A percentile compares a stretch with the other conserved stretches of the same genome.
phyloP scores from a whole-genome alignment of 2,113 vertebrate genomes.

The Pavo muticus region DNA sequence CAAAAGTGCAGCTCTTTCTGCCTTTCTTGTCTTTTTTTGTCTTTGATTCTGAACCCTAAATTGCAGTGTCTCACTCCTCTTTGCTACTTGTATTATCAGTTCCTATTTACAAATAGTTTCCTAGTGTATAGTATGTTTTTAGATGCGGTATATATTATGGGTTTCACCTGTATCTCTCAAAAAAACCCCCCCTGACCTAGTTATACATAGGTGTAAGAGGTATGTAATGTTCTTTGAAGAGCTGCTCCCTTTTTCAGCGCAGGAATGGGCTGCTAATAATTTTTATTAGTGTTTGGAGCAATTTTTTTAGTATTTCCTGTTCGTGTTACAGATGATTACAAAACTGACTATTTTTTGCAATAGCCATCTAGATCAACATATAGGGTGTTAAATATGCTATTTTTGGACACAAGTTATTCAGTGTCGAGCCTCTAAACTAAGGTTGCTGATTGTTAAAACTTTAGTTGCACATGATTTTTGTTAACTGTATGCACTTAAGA shows the following conservation, averaged over 20 bases:
- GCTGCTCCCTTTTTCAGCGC: neutral
- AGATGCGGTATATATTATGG: neutral
- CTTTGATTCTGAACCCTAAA: neutral
- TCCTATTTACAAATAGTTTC: neutral
- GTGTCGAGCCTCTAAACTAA: neutral
- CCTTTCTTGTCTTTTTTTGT: neutral
- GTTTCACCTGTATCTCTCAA: neutral
- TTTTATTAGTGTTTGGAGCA: neutral
- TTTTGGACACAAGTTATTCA: neutral
- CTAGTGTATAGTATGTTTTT: neutral
- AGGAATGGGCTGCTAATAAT: neutral
- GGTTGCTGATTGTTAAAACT: neutral
- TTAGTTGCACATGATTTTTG: neutral
- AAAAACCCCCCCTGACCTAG: neutral
- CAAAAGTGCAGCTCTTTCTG: neutral
- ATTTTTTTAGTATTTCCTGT: neutral
- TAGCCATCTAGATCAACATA: neutral
- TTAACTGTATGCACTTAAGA: neutral
- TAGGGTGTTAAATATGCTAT: neutral
- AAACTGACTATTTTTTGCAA: neutral
- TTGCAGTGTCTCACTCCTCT: neutral
- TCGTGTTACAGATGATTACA: neutral
- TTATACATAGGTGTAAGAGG: neutral
- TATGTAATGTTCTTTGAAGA: neutral
- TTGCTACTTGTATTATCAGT: neutral